Evolutionary conservation across 2,888 invertebrate genomes (phyloP), one percentile per base, ranked within the genome.

Genomic region (Meta bourneti): DNA sequence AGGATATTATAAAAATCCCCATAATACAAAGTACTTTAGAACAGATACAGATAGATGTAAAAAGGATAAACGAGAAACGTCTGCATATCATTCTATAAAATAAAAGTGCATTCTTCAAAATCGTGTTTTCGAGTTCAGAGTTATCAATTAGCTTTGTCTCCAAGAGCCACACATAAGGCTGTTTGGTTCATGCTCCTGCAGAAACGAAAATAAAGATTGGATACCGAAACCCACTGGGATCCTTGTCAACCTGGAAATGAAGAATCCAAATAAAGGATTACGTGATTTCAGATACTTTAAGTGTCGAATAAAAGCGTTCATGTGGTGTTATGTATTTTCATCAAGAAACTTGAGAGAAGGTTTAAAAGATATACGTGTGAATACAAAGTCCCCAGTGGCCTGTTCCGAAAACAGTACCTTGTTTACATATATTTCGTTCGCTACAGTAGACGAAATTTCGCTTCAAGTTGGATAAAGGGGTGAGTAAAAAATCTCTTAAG

Each of bases 311-410:
- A 86, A 86, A 70, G 71, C 70, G 16, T 71, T 52, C 79, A n/a
- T 70, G n/a, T 49, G 51, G 49, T 51, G 78, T 71, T 78, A 86
- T 86, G 86, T 70, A 71, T 86, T 86, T 86, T 86, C 86, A 86
- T 86, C 86, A 86, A 71, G 6, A 69, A 78, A 48, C 49, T 48
- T 19, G 49, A 49, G 51, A 51, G 78, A 69, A 51, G 86, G 19
- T 79, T 79, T 79, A 70, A 79, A 70, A 79, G 86, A 86, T 71
- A 78, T 48, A 78, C 69, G 78, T 70, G 52, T 74, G 61, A 51
- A 13, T 34, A 34, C 34, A 34, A 6, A 20, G 71, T 84, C 84
- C 79, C 78, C 77, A 19, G 78, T 79, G 86, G 16, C 78, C 78
- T 86, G 86, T 86, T 86, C 51, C 52, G 9, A 61, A 49, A 79